phyloP scores from a whole-genome alignment of 2,888 invertebrate species.

The Drosophila gaucha region DNA sequence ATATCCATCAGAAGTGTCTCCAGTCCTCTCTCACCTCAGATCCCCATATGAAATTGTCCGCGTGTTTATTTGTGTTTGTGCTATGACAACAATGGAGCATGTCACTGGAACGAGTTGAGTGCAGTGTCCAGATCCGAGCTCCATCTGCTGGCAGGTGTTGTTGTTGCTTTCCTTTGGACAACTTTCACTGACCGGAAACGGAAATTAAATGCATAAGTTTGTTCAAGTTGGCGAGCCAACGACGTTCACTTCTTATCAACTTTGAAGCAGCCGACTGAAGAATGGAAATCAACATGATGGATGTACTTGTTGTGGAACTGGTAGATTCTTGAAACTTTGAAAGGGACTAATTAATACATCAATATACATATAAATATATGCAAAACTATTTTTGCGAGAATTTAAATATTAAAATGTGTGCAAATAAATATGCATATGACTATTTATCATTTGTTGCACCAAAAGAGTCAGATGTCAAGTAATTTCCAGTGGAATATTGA shows the following conservation, averaged over 20 bases:
- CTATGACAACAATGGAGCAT: conserved; percentile 56
- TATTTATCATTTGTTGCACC: no score
- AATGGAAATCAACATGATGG: conserved; percentile 8
- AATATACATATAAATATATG: not conserved
- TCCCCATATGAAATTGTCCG: conserved; percentile 53
- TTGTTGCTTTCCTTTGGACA: conserved; percentile 61
- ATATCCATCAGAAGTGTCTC: conserved; percentile 18
- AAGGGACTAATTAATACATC: not conserved
- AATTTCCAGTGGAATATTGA: no score
- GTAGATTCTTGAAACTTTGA: conserved; percentile 1
- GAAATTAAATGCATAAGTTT: conserved; percentile 80
- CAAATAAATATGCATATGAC: no score
- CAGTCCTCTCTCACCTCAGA: conserved; percentile 9
- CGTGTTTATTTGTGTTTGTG: conserved; percentile 72
- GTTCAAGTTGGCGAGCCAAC: conserved; percentile 40
- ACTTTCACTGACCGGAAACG: conserved; percentile 80
- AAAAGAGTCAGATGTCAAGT: no score
- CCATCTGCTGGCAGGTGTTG: conserved; percentile 56
- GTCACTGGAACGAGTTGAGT: conserved; percentile 37
- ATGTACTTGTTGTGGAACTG: not conserved
- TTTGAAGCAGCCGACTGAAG: conserved; percentile 22
- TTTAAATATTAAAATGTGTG: no score
- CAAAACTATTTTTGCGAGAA: no score
- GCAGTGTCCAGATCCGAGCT: conserved; percentile 11
- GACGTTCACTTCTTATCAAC: conserved; percentile 50